Conservation (phyloP, 1,140 invertebrate genomes). For the Drosophila rhopaloa region DNA sequence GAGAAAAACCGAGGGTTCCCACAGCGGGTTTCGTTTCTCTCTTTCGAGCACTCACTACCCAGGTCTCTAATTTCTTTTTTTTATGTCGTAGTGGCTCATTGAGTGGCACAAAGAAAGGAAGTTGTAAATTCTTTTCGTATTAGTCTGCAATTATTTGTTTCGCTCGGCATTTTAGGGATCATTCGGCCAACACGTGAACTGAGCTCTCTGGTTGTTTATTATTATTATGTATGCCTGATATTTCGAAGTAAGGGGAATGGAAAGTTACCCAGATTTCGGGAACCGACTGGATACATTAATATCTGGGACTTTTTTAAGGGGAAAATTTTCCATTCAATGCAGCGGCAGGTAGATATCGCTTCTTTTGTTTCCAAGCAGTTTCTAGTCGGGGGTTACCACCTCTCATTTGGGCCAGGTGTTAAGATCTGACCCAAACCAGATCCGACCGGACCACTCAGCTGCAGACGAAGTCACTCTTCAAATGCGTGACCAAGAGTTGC, state of each 20-base stretch:
- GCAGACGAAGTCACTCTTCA: slow-evolving; percentile 24
- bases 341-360: slow-evolving; percentile 10
- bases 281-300: slow-evolving; percentile 9
- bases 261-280: slow-evolving; percentile 41
- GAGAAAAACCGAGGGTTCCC: slow-evolving; percentile 20
- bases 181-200: slow-evolving; percentile 36
- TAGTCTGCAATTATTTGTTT: slow-evolving; percentile 48
- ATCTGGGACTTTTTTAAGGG: slow-evolving; percentile 12
- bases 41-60: slow-evolving; percentile 15
- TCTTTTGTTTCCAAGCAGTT: slow-evolving; percentile 11
- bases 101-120: slow-evolving; percentile 22
- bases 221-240: slow-evolving; percentile 17
- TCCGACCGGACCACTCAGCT: slow-evolving; percentile 16
- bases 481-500: slow-evolving; percentile 7
- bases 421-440: slow-evolving; percentile 42
- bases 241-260: slow-evolving; percentile 33
- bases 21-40: slow-evolving; percentile 25
- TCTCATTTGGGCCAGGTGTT: slow-evolving; percentile 4
- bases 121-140: slow-evolving; percentile 58
- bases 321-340: slow-evolving; percentile 31
- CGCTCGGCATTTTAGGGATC: slow-evolving; percentile 36
- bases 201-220: slow-evolving; percentile 18
- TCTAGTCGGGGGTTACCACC: slow-evolving; percentile 21
- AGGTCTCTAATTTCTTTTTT: slow-evolving; percentile 21
- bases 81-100: not conserved